A percentile compares a stretch with the other conserved stretches of the same genome.
phyloP scores from a whole-genome alignment of 1,140 invertebrate genomes.

The Diachasmimorpha longicaudata region DNA sequence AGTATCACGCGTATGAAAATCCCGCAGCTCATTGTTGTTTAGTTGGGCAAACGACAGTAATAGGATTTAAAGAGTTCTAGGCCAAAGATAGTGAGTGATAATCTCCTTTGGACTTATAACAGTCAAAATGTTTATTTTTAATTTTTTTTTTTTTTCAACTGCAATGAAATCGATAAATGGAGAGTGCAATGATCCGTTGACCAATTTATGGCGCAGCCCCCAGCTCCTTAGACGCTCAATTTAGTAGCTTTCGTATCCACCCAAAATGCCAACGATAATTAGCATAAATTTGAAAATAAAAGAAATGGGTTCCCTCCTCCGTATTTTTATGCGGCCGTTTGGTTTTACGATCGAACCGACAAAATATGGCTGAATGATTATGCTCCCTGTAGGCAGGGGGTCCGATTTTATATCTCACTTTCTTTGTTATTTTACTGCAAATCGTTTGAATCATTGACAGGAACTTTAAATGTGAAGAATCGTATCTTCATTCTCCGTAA shows the following conservation, averaged over 20 bases:
- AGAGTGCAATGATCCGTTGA: conserved; percentile 32
- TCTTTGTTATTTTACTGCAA: background rate
- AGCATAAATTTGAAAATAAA: conserved; percentile 54
- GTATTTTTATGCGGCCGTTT: conserved; percentile 59
- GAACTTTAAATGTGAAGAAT: background rate
- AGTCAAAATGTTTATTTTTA: background rate
- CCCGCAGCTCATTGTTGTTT: background rate
- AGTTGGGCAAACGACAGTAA: background rate
- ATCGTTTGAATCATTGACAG: background rate
- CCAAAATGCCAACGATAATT: conserved; percentile 55
- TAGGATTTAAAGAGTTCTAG: background rate
- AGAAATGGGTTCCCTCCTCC: conserved; percentile 46
- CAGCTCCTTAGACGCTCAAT: conserved; percentile 50
- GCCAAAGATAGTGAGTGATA: background rate
- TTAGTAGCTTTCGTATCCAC: conserved; percentile 49
- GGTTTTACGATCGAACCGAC: conserved; percentile 61
- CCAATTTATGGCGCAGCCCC: conserved; percentile 52
- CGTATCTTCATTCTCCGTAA: background rate
- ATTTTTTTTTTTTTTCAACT: background rate
- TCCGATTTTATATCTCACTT: conserved; percentile 34
- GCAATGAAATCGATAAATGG: conserved; percentile 39
- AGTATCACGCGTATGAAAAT: conserved; percentile 5
- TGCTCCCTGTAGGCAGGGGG: conserved; percentile 29
- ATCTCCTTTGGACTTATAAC: background rate
- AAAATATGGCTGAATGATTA: conserved; percentile 49